phyloP scores from a whole-genome alignment of 1,140 invertebrate species.

The Platyscapa corneri region DNA sequence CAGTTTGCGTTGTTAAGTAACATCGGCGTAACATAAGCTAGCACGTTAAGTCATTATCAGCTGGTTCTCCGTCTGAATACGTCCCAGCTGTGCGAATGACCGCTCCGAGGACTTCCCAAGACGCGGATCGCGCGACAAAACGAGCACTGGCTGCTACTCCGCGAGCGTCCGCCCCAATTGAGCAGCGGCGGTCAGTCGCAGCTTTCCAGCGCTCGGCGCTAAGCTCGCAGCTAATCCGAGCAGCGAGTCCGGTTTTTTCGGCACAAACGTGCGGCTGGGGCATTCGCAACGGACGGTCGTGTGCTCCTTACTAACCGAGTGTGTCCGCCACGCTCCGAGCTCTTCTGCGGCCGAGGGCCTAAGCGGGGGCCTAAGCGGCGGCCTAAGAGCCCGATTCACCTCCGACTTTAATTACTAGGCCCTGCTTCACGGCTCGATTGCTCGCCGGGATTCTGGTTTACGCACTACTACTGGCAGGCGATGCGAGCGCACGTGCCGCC shows the following conservation, averaged over 20 bases:
- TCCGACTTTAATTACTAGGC: slow-evolving; percentile 42
- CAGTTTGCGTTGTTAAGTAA: no score
- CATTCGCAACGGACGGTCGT: not conserved
- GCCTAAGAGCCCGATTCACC: not conserved
- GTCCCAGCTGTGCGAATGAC: no score
- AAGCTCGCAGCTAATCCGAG: not conserved
- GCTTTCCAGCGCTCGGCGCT: not conserved
- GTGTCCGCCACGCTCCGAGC: slow-evolving; percentile 30
- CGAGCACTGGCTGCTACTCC: not conserved
- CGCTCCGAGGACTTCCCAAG: no score
- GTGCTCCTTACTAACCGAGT: slow-evolving; percentile 48
- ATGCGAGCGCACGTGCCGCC: no score
- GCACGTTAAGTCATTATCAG: no score
- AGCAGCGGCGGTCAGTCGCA: not conserved
- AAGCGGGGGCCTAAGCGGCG: no score
- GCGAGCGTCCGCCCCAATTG: not conserved
- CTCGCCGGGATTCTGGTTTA: not conserved
- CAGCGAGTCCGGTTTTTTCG: not conserved
- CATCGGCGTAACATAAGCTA: no score
- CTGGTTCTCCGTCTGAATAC: no score
- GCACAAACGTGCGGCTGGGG: not conserved
- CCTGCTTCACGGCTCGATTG: slow-evolving; percentile 33
- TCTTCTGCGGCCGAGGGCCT: not conserved
- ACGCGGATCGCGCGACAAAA: no score
- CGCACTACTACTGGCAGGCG: no score